These are phyloP conservation scores for Babylonia areolata DNA, from an alignment of 1,140 invertebrate species.

Conservation along the genomic window DNA sequence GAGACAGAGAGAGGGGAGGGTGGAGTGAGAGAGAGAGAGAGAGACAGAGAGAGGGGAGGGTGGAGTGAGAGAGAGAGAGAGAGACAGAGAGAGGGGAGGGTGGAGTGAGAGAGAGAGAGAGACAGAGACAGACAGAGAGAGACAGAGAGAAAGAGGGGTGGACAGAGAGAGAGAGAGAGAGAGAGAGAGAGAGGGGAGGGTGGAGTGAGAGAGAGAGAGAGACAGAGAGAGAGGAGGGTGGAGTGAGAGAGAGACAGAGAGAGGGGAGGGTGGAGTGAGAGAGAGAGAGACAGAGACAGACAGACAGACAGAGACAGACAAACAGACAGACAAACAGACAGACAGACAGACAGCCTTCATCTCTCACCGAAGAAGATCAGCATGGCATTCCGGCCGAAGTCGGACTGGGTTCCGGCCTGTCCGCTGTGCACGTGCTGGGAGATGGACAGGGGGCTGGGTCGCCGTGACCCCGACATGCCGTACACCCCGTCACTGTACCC, in stretches of 20 bases:
- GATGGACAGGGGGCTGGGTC: conserved; percentile 90
- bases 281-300: neutral
- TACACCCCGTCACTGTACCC: conserved; percentile 94
- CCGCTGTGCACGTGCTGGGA: conserved; percentile 90
- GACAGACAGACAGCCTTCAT: neutral
- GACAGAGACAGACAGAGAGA: neutral
- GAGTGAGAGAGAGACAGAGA: neutral
- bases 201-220: neutral
- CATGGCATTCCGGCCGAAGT: conserved; percentile 91
- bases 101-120: neutral
- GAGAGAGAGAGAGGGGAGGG: neutral
- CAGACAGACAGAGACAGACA: conserved; percentile 1
- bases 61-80: neutral
- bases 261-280: neutral
- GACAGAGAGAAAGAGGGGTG: neutral
- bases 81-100: neutral
- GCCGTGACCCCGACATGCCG: conserved; percentile 85
- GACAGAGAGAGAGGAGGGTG: neutral
- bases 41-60: neutral
- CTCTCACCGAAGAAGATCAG: conserved; percentile 94
- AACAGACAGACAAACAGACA: neutral
- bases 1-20: too few species aligned
- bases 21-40: neutral
- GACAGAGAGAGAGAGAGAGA: neutral
- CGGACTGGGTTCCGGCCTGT: conserved; percentile 89